Base-by-base conservation (phyloP, 2,888 invertebrate species). In the Cancer borealis region DNA sequence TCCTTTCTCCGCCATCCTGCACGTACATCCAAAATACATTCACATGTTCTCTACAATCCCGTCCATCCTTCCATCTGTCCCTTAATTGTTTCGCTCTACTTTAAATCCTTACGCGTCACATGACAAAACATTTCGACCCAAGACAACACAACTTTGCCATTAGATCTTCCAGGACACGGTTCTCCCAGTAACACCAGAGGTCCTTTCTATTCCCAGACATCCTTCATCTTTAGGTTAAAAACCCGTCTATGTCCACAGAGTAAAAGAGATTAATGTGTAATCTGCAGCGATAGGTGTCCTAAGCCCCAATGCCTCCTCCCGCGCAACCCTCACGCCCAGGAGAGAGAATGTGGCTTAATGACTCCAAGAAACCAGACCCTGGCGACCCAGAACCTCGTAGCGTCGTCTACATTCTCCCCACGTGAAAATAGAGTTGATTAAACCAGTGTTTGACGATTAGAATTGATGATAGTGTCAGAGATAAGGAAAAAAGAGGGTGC, bases 361-460 rank as follows among this genome's bases (percentile, higher is more conserved):
- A n/a, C 88, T 88, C 49, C 47, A 47, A 49, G 47, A 49, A 88
- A 46, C 46, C 88, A 88, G 88, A 49, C 47, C 49, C 46, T 39
- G 84, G 84, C 88, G 88, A 88, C 88, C 47, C 47, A 47, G 17
- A 46, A 88, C 47, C 88, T 47, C n/a, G 5, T 6, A 88, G 88
- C 47, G 49, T 88, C 47, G 26, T 88, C 46, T 49, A 46, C 47
- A 88, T 47, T 88, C 88, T 49, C 88, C 47, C 60, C 90, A 92
- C 88, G 88, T 46, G 49, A 49, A 92, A 92, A 92, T 92, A 73
- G 87, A 87, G 87, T 87, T 92, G 92, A 92, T 92, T 92, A 92
- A 79, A 47, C 84, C 84, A 49, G 87, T 87, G 47, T 92, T 73
- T 87, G 92, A 87, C 39, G 92, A 46, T 46, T 46, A 87, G n/a